A percentile compares a stretch with the other conserved stretches of the same genome.
phyloP scores from a whole-genome alignment of 2,888 invertebrate genomes.

The Pollenia angustigena region DNA sequence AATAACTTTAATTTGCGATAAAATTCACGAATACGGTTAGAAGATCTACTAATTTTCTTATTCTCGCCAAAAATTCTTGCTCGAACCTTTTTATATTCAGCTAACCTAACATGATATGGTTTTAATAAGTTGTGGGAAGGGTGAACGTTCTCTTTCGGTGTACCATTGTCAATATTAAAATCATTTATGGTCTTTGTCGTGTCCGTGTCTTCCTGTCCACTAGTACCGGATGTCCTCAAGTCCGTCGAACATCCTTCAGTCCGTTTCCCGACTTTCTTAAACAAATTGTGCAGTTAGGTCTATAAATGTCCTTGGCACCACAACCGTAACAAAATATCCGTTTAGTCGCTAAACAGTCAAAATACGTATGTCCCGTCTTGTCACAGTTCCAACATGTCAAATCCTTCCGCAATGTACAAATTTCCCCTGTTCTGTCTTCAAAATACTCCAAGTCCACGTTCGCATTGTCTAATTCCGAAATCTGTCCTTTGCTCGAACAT shows the following conservation, averaged over 20 bases:
- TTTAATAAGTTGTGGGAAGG: no score
- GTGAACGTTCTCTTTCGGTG: not conserved
- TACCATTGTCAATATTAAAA: not conserved
- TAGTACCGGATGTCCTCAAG: not conserved
- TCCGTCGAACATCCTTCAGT: constrained; percentile 6
- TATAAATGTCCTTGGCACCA: not conserved
- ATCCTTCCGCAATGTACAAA: not conserved
- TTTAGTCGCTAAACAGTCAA: not conserved
- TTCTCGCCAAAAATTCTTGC: not conserved
- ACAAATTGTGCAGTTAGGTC: not conserved
- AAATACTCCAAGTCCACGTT: not conserved
- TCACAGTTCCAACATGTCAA: no score
- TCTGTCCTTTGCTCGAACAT: not conserved
- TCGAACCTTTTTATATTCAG: constrained; percentile 7
- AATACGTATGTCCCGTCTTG: not conserved
- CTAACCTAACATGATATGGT: not conserved
- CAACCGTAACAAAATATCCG: constrained; percentile 2
- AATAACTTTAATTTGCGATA: not conserved
- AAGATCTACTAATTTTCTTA: not conserved
- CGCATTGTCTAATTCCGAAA: not conserved
- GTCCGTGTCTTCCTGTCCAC: not conserved
- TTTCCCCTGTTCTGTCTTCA: not conserved
- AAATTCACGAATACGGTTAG: not conserved
- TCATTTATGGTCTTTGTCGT: no score
- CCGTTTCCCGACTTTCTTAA: not conserved